phyloP scores from a whole-genome alignment of 2,113 vertebrate genomes.

The Desmodus rotundus region DNA sequence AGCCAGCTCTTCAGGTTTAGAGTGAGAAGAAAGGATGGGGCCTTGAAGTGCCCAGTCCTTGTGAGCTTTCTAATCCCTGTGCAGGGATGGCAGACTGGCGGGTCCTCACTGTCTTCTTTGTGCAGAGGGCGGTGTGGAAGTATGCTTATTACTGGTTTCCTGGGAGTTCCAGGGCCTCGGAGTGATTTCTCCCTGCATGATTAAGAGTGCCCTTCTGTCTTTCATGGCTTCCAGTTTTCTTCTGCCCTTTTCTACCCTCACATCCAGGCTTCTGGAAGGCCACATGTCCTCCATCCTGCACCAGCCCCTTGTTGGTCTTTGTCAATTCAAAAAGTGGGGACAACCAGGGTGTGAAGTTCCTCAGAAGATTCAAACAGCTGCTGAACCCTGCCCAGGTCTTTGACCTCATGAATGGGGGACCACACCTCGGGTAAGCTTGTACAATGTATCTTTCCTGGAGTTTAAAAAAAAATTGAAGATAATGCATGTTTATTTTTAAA shows the following conservation, averaged over 20 bases:
- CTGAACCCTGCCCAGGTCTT: slow-evolving; percentile 98
- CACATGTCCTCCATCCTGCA: slow-evolving; percentile 94
- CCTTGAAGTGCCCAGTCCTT: neutral
- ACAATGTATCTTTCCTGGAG: neutral
- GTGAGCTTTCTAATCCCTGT: neutral
- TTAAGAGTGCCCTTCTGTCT: neutral
- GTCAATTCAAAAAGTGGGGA: slow-evolving; percentile 99
- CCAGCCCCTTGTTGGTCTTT: slow-evolving; percentile 94
- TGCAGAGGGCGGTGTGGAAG: accelerated
- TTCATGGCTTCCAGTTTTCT: neutral
- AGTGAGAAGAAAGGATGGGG: neutral
- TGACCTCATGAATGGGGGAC: slow-evolving; percentile 98
- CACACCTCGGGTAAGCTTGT: slow-evolving; percentile 91
- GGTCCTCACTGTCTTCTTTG: neutral
- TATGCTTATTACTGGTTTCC: accelerated
- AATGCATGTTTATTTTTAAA: neutral
- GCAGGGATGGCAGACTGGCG: neutral
- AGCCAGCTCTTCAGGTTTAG: neutral
- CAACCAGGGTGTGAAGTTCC: slow-evolving; percentile 97
- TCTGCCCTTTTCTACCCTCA: neutral
- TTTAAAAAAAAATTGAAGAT: neutral
- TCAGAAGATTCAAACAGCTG: slow-evolving; percentile 96
- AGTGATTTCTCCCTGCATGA: accelerated
- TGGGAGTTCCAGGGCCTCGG: accelerated
- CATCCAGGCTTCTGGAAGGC: slow-evolving; percentile 97